Evolutionary conservation across 2,888 invertebrate genomes (phyloP).

Genomic region (Serripes groenlandicus): DNA sequence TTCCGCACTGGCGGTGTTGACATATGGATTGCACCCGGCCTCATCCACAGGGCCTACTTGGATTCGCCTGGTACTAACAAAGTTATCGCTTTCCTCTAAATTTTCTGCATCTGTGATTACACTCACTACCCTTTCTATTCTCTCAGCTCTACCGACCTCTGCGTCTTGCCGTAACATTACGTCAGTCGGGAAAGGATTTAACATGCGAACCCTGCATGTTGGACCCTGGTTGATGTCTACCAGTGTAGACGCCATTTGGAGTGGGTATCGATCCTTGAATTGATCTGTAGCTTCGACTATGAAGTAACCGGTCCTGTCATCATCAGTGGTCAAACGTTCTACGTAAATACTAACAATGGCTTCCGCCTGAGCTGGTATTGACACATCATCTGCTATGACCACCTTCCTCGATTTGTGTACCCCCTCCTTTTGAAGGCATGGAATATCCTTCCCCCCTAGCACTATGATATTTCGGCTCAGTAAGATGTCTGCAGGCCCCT

Average conservation of each 20-base stretch:
- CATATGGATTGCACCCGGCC: too few species aligned
- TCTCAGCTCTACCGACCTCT: conserved; percentile 28
- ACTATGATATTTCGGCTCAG: background rate
- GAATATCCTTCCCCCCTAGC: background rate
- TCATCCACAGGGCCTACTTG: too few species aligned
- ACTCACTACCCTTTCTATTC: conserved; percentile 1
- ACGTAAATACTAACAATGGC: conserved; percentile 41
- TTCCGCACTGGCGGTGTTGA: too few species aligned
- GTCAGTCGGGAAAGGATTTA: conserved; percentile 31
- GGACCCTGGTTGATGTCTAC: conserved; percentile 32
- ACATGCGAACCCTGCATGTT: conserved; percentile 26
- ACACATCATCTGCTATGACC: conserved; percentile 6
- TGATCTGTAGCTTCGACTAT: too few species aligned
- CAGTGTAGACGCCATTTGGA: conserved; percentile 36
- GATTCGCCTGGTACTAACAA: conserved; percentile 1
- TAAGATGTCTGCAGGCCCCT: conserved; percentile 12
- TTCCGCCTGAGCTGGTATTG: conserved; percentile 24
- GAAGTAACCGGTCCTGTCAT: too few species aligned
- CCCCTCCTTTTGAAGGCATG: background rate
- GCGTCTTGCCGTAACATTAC: conserved; percentile 30
- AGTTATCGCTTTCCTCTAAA: conserved; percentile 7
- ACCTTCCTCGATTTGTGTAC: background rate
- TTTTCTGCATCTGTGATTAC: conserved; percentile 15
- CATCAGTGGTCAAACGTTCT: conserved; percentile 38
- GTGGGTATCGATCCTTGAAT: conserved; percentile 14